Evolutionary conservation across 2,797 vertebrate species (phyloP).

Genomic region (Phaenicophaeus curvirostris): DNA sequence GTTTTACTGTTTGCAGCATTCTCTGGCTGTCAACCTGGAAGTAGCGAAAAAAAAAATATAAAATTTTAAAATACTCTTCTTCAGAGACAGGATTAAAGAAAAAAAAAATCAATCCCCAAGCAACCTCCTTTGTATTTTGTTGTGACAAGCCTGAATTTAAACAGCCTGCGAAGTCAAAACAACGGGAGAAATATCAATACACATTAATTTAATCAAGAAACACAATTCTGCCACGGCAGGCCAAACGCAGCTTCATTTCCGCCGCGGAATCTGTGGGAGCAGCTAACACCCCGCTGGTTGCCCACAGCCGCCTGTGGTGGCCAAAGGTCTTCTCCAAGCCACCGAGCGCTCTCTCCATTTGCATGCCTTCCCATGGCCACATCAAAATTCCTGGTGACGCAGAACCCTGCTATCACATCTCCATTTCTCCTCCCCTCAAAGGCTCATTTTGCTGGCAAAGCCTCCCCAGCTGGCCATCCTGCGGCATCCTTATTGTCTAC

Average conservation of each 20-base stretch:
- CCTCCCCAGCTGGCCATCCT: neutral
- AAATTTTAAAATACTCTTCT: slow-evolving; percentile 57
- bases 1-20: slow-evolving; percentile 56
- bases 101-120: slow-evolving; percentile 69
- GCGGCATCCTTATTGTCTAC: slow-evolving; percentile 14
- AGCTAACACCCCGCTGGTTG: neutral
- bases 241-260: slow-evolving; percentile 1
- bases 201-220: slow-evolving; percentile 77
- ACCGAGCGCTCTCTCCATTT: neutral
- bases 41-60: neutral
- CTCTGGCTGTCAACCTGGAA: slow-evolving; percentile 63
- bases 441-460: slow-evolving; percentile 16
- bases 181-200: slow-evolving; percentile 79
- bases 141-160: slow-evolving; percentile 80
- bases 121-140: slow-evolving; percentile 79
- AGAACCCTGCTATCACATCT: neutral
- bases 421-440: slow-evolving; percentile 19
- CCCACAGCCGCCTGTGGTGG: neutral
- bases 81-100: slow-evolving; percentile 56
- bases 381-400: neutral
- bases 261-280: neutral
- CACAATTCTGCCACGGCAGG: slow-evolving; percentile 2
- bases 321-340: neutral
- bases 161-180: slow-evolving; percentile 78
- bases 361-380: neutral